Evolutionary conservation across 2,113 vertebrate genomes (phyloP).

Genomic region (Campylomormyrus tamandua): DNA sequence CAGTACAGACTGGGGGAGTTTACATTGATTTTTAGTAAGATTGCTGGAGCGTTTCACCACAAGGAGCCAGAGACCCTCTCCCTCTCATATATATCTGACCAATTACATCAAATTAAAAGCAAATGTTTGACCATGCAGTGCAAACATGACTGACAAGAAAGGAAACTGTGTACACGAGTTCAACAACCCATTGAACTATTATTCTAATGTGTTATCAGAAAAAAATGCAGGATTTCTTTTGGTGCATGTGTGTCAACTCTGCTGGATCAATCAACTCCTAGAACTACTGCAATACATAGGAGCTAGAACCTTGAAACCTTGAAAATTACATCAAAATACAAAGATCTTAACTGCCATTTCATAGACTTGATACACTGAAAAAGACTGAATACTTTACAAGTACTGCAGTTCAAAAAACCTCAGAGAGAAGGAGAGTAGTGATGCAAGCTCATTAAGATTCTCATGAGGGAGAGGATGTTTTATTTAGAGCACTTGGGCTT

Average conservation of each 20-base stretch:
- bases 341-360: not conserved
- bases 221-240: not conserved
- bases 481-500: not conserved
- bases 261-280: not conserved
- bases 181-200: not conserved
- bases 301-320: not conserved
- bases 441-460: not conserved
- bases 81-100: not conserved
- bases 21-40: not conserved
- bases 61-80: not conserved
- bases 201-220: not conserved
- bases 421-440: not conserved
- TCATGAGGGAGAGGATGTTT: not conserved
- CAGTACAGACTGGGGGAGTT: not conserved
- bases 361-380: not conserved
- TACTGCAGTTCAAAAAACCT: not conserved
- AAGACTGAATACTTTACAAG: not conserved
- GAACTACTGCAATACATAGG: not conserved
- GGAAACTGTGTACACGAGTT: not conserved
- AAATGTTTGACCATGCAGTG: not conserved
- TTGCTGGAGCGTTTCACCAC: not conserved
- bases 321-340: not conserved
- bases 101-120: not conserved
- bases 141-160: not conserved
- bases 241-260: not conserved